These are phyloP conservation scores for Lepidurus arcticus DNA, from an alignment of 1,140 invertebrate species.

Conservation along the genomic window DNA sequence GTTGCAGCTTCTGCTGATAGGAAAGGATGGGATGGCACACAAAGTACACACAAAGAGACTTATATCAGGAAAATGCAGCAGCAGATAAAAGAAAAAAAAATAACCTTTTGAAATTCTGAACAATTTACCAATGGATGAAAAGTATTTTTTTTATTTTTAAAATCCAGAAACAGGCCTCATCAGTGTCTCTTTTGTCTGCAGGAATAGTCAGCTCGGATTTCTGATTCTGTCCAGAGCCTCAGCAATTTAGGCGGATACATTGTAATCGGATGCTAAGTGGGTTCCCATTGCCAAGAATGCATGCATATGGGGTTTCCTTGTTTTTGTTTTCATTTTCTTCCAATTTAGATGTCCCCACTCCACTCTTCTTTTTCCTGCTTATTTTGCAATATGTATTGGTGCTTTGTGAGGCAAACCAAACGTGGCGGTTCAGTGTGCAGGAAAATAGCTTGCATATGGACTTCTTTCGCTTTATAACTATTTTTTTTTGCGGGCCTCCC, in stretches of 20 bases:
- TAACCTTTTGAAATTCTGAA: neutral
- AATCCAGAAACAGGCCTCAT: neutral
- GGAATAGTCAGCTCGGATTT: neutral
- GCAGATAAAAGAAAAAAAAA: neutral
- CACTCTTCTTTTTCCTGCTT: too few relatives aligned
- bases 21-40: neutral
- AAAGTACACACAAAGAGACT: too few relatives aligned
- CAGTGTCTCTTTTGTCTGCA: neutral
- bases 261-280: constrained; percentile 15
- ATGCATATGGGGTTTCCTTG: neutral
- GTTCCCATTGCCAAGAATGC: neutral
- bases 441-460: too few relatives aligned
- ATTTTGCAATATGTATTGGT: too few relatives aligned
- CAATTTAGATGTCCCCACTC: neutral
- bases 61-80: too few relatives aligned
- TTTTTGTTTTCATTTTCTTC: neutral
- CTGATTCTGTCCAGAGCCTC: neutral
- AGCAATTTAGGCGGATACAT: constrained; percentile 12
- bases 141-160: neutral
- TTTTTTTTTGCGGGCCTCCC: neutral
- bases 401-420: too few relatives aligned
- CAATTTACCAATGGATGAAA: neutral
- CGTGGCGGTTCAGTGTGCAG: too few relatives aligned
- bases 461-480: neutral
- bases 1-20: neutral